These are phyloP conservation scores for Xanthostigma xanthostigma DNA, from an alignment of 2,888 invertebrate species.

Conservation along the genomic window DNA sequence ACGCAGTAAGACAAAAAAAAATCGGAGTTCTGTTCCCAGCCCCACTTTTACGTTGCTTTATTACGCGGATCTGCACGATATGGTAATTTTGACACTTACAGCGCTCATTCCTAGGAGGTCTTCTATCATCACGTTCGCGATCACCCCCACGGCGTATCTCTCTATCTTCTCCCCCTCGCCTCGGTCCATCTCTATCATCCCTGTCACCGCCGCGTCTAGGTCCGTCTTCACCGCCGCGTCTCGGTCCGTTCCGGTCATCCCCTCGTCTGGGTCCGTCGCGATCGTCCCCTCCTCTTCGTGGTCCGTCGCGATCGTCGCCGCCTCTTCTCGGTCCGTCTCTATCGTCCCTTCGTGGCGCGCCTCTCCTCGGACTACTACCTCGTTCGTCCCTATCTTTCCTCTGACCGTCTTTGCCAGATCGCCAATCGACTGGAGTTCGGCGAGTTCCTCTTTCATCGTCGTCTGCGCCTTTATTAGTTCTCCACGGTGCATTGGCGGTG, in stretches of 20 bases:
- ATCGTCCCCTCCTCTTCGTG: slow-evolving; percentile 6
- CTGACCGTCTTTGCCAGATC: not conserved
- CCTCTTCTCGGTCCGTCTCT: slow-evolving; percentile 2
- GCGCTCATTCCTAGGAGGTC: slow-evolving; percentile 21
- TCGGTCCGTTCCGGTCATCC: slow-evolving; percentile 11
- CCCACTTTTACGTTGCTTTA: not conserved
- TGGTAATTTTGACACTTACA: slow-evolving; percentile 17
- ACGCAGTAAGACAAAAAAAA: no score
- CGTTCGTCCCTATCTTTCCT: not conserved
- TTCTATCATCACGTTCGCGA: slow-evolving; percentile 5
- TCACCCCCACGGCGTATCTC: not conserved
- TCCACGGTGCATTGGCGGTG: no score
- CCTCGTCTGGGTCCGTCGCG: slow-evolving; percentile 6
- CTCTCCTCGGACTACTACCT: slow-evolving; percentile 3
- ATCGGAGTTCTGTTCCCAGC: no score
- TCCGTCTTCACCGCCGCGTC: slow-evolving; percentile 8
- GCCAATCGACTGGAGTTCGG: not conserved
- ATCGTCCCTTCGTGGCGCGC: slow-evolving; percentile 2
- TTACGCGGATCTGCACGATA: not conserved
- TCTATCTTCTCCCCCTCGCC: not conserved
- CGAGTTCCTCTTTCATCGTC: no score
- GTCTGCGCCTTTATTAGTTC: no score
- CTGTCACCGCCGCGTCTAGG: not conserved
- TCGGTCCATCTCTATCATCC: not conserved
- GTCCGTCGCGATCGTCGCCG: not conserved